A percentile compares a stretch with the other conserved stretches of the same genome.
Evolutionary conservation across 1,140 invertebrate genomes (phyloP).

Genomic region (Caenorhabditis tropicalis): DNA sequence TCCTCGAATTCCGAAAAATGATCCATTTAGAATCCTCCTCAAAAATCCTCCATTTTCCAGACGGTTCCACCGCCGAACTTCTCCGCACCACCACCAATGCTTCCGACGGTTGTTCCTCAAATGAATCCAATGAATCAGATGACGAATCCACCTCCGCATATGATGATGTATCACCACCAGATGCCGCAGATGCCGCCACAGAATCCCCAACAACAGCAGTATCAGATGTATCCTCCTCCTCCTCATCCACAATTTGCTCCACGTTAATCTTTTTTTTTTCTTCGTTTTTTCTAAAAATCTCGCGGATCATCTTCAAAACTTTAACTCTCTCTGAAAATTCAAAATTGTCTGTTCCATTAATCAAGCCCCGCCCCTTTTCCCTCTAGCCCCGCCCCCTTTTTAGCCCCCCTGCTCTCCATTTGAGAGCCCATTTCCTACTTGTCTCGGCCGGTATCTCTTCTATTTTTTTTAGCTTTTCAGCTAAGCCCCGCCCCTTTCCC

Average conservation of each 20-base stretch:
- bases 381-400: too few relatives aligned
- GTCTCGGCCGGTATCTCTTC: too few relatives aligned
- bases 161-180: not conserved
- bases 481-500: too few relatives aligned
- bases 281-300: not conserved
- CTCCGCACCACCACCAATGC: not conserved
- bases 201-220: not conserved
- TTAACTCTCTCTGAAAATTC: not conserved
- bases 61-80: not conserved
- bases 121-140: not conserved
- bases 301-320: not conserved
- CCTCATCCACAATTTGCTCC: not conserved
- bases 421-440: too few relatives aligned
- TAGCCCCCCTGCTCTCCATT: too few relatives aligned
- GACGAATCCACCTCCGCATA: not conserved
- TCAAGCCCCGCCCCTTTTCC: not conserved
- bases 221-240: too few relatives aligned
- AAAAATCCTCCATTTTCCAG: not conserved
- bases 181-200: not conserved
- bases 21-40: too few relatives aligned
- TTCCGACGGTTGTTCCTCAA: too few relatives aligned
- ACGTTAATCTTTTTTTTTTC: not conserved
- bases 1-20: too few relatives aligned
- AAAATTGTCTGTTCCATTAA: not conserved
- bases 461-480: too few relatives aligned